These are phyloP conservation scores for Nemopilema nomurai DNA, from an alignment of 30 jellyfish, hydroid and myxozoan genomes.

Conservation along the genomic window DNA sequence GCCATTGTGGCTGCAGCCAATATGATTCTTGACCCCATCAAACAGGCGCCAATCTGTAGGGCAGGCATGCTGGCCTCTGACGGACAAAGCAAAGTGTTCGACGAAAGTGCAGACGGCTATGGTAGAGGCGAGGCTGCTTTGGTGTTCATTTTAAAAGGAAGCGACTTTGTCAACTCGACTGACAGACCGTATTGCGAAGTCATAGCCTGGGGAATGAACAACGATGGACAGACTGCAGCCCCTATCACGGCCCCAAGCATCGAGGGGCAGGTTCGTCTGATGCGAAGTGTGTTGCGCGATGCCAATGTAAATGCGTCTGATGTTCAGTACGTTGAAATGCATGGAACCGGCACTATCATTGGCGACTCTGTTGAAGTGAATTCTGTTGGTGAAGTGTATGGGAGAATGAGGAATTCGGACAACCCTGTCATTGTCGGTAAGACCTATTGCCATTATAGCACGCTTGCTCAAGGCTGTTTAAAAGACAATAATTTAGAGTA, in stretches of 20 bases:
- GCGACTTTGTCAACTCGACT: neutral
- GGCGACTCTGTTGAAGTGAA: constrained; percentile 59
- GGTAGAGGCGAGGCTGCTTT: constrained; percentile 69
- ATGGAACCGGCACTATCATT: constrained; percentile 67
- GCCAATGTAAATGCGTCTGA: constrained; percentile 23
- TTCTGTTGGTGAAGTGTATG: constrained; percentile 50
- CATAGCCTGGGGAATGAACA: constrained; percentile 35
- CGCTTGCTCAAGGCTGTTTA: too few relatives aligned
- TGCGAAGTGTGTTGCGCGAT: constrained; percentile 20
- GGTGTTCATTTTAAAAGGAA: constrained; percentile 28
- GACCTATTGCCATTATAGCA: neutral
- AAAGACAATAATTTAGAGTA: too few relatives aligned
- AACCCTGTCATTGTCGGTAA: constrained; percentile 38
- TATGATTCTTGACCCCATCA: constrained; percentile 25
- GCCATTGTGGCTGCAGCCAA: constrained; percentile 66
- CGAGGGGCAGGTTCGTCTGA: constrained; percentile 19
- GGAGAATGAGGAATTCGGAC: constrained; percentile 3
- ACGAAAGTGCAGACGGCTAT: constrained; percentile 67
- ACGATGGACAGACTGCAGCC: constrained; percentile 61
- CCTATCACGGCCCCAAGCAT: constrained; percentile 72
- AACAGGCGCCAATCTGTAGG: constrained; percentile 37
- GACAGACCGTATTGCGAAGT: constrained; percentile 34
- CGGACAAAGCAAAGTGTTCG: constrained; percentile 59
- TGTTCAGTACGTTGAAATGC: constrained; percentile 59
- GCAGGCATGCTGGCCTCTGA: constrained; percentile 66